Conservation (phyloP, 2,113 vertebrate genomes). For the Pterocles orientalis region DNA sequence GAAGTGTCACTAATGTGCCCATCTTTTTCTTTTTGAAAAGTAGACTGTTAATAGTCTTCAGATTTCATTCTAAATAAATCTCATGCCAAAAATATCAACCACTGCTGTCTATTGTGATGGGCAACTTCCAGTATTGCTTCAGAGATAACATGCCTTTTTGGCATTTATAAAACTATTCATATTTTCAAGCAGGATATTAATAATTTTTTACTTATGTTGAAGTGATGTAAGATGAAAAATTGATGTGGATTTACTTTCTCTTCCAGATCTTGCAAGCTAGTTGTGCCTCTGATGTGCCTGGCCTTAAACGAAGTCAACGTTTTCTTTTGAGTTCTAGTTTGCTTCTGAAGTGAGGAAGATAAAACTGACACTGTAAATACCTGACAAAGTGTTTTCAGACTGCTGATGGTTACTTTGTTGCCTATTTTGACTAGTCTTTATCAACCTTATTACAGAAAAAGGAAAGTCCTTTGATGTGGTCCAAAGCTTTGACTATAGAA, state of each 20-base stretch:
- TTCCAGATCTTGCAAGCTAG: not conserved
- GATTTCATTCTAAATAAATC: not conserved
- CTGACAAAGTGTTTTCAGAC: not conserved
- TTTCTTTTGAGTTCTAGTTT: constrained; percentile 12
- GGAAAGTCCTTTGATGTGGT: not conserved
- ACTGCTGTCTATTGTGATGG: not conserved
- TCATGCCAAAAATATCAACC: not conserved
- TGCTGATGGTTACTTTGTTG: not conserved
- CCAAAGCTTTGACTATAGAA: not conserved
- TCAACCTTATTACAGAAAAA: not conserved
- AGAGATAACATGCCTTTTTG: not conserved
- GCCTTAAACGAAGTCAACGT: not conserved
- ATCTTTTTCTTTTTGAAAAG: not conserved
- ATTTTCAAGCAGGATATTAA: constrained; percentile 27
- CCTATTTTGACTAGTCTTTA: not conserved
- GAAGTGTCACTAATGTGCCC: not conserved
- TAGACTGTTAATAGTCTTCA: not conserved
- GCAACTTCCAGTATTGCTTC: not conserved
- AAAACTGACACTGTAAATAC: not conserved
- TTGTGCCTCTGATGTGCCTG: not conserved
- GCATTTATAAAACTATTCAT: not conserved
- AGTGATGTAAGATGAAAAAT: constrained; percentile 55
- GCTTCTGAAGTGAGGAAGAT: not conserved
- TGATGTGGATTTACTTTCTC: not conserved
- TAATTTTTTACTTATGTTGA: constrained; percentile 40